These are phyloP conservation scores for Drosophila acutilabella DNA, from an alignment of 2,888 invertebrate genomes.

Conservation along the genomic window DNA sequence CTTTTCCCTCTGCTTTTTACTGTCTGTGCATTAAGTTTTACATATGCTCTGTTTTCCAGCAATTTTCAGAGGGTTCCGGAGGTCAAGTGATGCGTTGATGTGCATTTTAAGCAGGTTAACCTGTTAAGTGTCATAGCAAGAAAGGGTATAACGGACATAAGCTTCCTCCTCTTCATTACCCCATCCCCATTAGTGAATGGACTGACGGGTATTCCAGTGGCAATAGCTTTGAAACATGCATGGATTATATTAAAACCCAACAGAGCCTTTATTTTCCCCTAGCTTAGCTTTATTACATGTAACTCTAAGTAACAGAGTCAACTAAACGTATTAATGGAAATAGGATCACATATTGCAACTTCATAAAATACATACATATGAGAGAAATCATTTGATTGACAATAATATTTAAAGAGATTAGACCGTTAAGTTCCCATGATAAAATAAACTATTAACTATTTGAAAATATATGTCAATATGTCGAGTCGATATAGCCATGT, in stretches of 20 bases:
- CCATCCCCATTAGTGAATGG: neutral
- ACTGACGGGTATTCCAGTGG: constrained; percentile 24
- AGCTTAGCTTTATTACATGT: neutral
- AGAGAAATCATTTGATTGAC: too few species aligned
- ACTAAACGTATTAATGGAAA: neutral
- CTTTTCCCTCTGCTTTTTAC: neutral
- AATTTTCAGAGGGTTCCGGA: constrained; percentile 40
- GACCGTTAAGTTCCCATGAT: too few species aligned
- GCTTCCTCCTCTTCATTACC: neutral
- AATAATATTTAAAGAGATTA: too few species aligned
- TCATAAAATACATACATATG: too few species aligned
- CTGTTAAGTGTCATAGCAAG: constrained; percentile 62
- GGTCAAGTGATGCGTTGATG: constrained; percentile 76
- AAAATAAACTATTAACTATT: too few species aligned
- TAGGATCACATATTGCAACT: neutral
- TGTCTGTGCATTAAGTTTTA: constrained; percentile 51
- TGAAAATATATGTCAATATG: too few species aligned
- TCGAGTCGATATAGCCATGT: too few species aligned
- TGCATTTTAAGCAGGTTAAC: constrained; percentile 81
- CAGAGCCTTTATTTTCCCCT: neutral
- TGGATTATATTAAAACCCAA: neutral
- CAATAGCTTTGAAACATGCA: constrained; percentile 12
- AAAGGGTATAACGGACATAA: constrained; percentile 15
- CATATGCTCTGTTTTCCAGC: constrained; percentile 51
- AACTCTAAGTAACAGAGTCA: constrained; percentile 4